Evolutionary conservation across 2,113 vertebrate genomes (phyloP), one percentile per base, ranked within the genome.

Genomic region (Zootoca vivipara): DNA sequence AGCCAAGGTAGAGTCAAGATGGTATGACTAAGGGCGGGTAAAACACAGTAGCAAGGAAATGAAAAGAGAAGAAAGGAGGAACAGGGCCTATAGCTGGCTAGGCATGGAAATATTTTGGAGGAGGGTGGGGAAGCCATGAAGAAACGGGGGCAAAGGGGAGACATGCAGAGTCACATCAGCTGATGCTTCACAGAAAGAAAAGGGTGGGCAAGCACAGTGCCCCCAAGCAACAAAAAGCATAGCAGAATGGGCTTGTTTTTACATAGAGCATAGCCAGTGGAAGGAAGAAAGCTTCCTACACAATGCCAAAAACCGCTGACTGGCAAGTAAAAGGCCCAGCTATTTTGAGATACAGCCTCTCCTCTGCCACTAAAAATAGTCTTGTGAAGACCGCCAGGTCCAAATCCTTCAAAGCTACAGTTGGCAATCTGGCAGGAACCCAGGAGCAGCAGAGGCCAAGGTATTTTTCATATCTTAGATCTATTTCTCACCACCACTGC

Each of bases 281-380:
- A 91, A 95, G 95, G 95, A 96, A 96, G 93, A 94, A 94, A 96
- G 93, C 92, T 95, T 93, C 94, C 95, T 94, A 95, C 96, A 85
- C 83, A 82, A 62, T 86, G 95, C 93, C 94, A 95, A 94, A 95
- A 94, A 93, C 94, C 91, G 92, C 92, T 93, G 95, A 96, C 95
- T 95, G 94, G 94, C 86, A 96, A 95, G 96, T 92, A 95, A 92
- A 93, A 96, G 93, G 92, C 88, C 85, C 70, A 89, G 94, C 95
- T 97, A 95, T 96, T 96, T 97, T 96, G 92, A 96, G 95, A 90
- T 89, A 82, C 91, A 95, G 93, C 89, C 92, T 95, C 96, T 96
- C 95, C 87, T 90, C 92, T 91, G 89, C 93, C 91, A 91, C 94
- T 94, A 95, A 96, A 96, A 96, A 95, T 95, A 95, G 95, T 91